Percentiles rank a stretch among this genome's conserved stretches.
Conservation (phyloP, 2,888 invertebrate genomes). For the Sialis lutaria region DNA sequence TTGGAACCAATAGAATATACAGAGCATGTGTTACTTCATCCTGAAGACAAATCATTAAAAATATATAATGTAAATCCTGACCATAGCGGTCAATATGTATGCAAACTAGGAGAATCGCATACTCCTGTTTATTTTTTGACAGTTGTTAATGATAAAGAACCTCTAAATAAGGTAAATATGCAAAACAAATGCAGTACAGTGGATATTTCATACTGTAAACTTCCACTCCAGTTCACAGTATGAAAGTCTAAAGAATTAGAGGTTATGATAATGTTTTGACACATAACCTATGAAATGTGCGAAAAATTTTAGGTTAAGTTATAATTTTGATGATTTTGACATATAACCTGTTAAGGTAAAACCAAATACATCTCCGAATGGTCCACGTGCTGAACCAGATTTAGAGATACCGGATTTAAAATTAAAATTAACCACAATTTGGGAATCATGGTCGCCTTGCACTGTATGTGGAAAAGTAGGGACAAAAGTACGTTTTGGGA, state of each 20-base stretch:
- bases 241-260: neutral
- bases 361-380: constrained; percentile 14
- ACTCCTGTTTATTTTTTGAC: constrained; percentile 30
- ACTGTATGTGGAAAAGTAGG: constrained; percentile 41
- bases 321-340: constrained; percentile 3
- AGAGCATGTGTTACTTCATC: constrained; percentile 25
- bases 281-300: too few species aligned
- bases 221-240: neutral
- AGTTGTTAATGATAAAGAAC: constrained; percentile 27
- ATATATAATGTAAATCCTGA: constrained; percentile 30
- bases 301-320: too few species aligned
- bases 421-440: constrained; percentile 32
- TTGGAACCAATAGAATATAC: constrained; percentile 22
- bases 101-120: constrained; percentile 27
- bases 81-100: constrained; percentile 38
- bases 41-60: constrained; percentile 27
- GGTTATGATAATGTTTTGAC: too few species aligned
- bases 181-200: too few species aligned
- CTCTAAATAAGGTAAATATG: constrained; percentile 19
- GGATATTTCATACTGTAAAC: neutral
- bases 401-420: constrained; percentile 16
- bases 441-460: constrained; percentile 49
- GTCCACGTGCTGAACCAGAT: constrained; percentile 19
- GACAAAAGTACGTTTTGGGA: constrained; percentile 35
- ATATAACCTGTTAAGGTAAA: constrained; percentile 16